Percentiles rank a stretch among this genome's conserved stretches.
Evolutionary conservation across 2,888 invertebrate genomes (phyloP).

Genomic region (Coenonympha glycerion): DNA sequence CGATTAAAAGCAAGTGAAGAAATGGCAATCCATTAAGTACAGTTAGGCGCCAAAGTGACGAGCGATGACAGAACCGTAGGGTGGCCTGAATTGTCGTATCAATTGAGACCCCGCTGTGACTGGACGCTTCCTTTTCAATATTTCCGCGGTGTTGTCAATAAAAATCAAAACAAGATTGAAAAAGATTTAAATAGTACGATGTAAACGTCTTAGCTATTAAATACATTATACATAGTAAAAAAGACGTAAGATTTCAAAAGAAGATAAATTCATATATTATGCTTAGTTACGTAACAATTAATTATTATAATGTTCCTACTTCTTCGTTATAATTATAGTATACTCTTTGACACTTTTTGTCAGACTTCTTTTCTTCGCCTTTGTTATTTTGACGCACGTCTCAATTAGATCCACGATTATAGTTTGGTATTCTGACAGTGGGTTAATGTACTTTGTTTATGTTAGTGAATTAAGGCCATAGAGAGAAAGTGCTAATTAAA

Average conservation of each 20-base stretch:
- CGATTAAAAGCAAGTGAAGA: constrained; percentile 19
- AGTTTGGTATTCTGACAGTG: constrained; percentile 22
- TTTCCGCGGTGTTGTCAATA: not conserved
- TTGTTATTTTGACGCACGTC: constrained; percentile 30
- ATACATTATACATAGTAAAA: not conserved
- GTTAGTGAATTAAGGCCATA: constrained; percentile 27
- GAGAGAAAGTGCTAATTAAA: constrained; percentile 30
- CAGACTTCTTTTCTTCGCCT: constrained; percentile 15
- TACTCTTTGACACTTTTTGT: not conserved
- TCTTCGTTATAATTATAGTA: too few relatives aligned
- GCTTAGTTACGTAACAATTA: not conserved
- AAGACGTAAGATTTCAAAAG: too few relatives aligned
- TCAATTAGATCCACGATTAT: constrained; percentile 21
- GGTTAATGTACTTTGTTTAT: constrained; percentile 15
- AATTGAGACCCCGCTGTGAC: constrained; percentile 22
- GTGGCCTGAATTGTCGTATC: constrained; percentile 28
- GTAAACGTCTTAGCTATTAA: too few relatives aligned
- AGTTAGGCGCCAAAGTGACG: constrained; percentile 37
- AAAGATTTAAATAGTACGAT: too few relatives aligned
- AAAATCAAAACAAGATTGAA: not conserved
- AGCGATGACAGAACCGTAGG: constrained; percentile 39
- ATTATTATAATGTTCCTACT: not conserved
- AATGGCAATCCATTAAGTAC: constrained; percentile 33
- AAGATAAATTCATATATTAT: not conserved
- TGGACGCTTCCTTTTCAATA: constrained; percentile 19